Evolutionary conservation across 2,888 invertebrate genomes (phyloP).

Genomic region (Carpatolechia fugitivella): DNA sequence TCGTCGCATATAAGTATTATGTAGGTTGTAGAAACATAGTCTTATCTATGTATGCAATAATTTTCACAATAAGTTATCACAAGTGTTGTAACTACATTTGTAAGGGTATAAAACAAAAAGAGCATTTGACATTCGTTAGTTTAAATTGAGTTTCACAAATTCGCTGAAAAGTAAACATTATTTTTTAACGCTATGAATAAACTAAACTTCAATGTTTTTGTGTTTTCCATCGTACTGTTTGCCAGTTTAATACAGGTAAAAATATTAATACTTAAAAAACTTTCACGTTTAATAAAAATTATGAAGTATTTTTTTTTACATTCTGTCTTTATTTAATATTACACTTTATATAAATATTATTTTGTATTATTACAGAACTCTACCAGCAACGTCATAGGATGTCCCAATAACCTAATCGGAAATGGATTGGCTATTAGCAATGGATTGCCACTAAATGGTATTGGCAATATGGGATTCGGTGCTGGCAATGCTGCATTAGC

Average conservation of each 20-base stretch:
- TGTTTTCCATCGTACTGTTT: not conserved
- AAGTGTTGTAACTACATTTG: too few species aligned
- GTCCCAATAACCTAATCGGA: conserved; percentile 15
- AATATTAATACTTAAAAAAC: too few species aligned
- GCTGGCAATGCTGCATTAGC: conserved; percentile 10
- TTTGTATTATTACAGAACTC: conserved; percentile 6
- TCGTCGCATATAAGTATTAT: too few species aligned
- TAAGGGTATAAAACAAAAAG: too few species aligned
- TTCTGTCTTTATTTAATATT: not conserved
- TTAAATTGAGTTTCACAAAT: too few species aligned
- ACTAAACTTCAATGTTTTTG: not conserved
- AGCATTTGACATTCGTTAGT: too few species aligned
- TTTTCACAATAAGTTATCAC: too few species aligned
- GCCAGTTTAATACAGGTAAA: not conserved
- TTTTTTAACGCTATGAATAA: not conserved
- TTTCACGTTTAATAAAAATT: too few species aligned
- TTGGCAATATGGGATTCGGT: conserved; percentile 13
- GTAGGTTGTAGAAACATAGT: too few species aligned
- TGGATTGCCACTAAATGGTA: not conserved
- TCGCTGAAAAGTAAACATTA: not conserved
- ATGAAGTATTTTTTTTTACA: not conserved
- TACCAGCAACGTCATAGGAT: conserved; percentile 18
- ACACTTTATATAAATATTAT: too few species aligned
- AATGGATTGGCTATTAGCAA: conserved; percentile 7
- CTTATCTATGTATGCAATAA: too few species aligned